Evolutionary conservation across 2,113 vertebrate species (phyloP).

Genomic region (Pycnonotus jocosus): DNA sequence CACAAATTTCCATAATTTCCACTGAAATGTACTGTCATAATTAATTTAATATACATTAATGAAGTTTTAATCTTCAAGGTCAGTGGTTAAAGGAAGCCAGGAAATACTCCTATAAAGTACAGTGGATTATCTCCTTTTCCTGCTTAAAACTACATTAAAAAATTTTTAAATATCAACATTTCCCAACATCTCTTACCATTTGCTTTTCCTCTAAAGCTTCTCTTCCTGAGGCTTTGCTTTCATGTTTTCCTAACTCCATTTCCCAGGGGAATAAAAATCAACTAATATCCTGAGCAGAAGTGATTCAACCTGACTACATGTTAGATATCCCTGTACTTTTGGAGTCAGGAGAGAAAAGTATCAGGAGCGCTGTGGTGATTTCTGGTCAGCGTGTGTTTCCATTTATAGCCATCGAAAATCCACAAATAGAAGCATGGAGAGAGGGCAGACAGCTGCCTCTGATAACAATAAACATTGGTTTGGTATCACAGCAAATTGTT

Average conservation of each 20-base stretch:
- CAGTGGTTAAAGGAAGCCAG: background rate
- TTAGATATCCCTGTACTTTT: constrained; percentile 64
- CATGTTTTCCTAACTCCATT: constrained; percentile 73
- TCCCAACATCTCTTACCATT: constrained; percentile 71
- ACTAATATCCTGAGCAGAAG: constrained; percentile 48
- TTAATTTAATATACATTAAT: constrained; percentile 1
- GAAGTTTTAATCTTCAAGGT: constrained; percentile 33
- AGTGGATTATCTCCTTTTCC: background rate
- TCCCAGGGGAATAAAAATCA: background rate
- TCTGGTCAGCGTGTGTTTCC: constrained; percentile 79
- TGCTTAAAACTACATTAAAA: background rate
- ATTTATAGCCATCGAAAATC: constrained; percentile 90
- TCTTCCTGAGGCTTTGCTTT: constrained; percentile 43
- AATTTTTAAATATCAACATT: background rate
- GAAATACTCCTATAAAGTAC: background rate
- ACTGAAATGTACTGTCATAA: background rate
- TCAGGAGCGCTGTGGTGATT: constrained; percentile 72
- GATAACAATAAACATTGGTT: constrained; percentile 76
- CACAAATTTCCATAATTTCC: background rate
- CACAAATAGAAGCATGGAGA: constrained; percentile 84
- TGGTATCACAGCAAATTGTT: constrained; percentile 49
- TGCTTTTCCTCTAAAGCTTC: constrained; percentile 48
- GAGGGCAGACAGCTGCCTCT: constrained; percentile 75
- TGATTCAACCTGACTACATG: constrained; percentile 61
- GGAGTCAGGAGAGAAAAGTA: constrained; percentile 64